These are phyloP conservation scores for Pollachius pollachius DNA, from an alignment of 2,113 vertebrate species.

Conservation along the genomic window DNA sequence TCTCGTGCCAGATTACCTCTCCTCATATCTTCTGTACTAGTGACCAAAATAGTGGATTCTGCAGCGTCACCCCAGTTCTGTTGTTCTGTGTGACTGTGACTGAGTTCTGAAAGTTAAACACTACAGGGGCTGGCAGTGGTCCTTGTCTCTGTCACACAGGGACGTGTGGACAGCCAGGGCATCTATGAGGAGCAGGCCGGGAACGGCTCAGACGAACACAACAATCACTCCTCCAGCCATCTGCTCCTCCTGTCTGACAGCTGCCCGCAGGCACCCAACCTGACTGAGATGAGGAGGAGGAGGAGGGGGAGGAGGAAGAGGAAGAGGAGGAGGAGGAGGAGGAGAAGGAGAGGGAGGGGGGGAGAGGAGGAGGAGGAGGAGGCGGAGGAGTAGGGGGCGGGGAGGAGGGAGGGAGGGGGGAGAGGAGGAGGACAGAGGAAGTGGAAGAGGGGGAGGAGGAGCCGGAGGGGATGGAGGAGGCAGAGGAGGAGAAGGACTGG, in stretches of 20 bases:
- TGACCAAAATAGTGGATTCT: no score
- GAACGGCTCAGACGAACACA: background rate
- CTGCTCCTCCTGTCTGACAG: constrained; percentile 50
- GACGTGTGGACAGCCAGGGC: no score
- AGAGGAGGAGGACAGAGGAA: background rate
- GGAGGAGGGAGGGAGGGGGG: background rate
- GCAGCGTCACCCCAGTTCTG: no score
- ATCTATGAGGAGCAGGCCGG: background rate
- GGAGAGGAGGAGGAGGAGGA: constrained; percentile 2
- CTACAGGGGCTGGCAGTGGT: no score
- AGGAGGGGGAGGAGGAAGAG: constrained; percentile 7
- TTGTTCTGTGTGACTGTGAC: no score
- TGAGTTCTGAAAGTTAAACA: no score
- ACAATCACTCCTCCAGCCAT: constrained; percentile 48
- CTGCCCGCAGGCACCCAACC: constrained; percentile 46
- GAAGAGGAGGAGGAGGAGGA: constrained; percentile 6
- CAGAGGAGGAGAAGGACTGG: background rate
- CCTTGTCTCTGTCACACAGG: no score
- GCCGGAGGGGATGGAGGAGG: background rate
- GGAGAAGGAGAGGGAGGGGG: constrained; percentile 20
- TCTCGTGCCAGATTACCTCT: no score
- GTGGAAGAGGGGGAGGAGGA: background rate
- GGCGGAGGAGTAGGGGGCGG: constrained; percentile 5
- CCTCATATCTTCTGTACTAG: no score
- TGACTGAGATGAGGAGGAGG: constrained; percentile 20